A percentile compares a stretch with the other conserved stretches of the same genome.
Conservation (phyloP, 2,888 invertebrate genomes). For the Pheosia tremula region DNA sequence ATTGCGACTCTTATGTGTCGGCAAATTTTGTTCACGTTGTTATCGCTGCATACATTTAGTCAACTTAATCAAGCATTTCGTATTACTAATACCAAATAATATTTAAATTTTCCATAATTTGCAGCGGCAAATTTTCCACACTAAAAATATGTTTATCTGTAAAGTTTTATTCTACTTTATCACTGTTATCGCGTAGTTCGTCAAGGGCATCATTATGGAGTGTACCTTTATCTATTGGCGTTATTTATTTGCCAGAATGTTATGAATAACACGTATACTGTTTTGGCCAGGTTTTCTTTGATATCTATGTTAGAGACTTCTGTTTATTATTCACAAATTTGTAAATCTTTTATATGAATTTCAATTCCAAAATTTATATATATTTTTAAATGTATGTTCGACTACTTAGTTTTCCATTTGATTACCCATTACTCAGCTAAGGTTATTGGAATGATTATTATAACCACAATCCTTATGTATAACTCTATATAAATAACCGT, state of each 20-base stretch:
- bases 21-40: neutral
- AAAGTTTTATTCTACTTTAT: conserved; percentile 39
- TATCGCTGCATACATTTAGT: neutral
- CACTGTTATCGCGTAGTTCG: conserved; percentile 48
- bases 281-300: neutral
- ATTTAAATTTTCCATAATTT: conserved; percentile 2
- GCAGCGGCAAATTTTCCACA: conserved; percentile 30
- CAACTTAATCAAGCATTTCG: neutral
- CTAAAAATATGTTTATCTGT: conserved; percentile 35
- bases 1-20: neutral
- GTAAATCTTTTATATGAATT: too few relatives aligned
- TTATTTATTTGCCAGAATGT: conserved; percentile 20
- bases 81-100: neutral
- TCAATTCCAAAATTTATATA: too few relatives aligned
- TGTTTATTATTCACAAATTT: too few relatives aligned
- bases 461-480: conserved; percentile 1
- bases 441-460: neutral
- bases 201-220: conserved; percentile 59
- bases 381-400: too few relatives aligned
- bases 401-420: neutral
- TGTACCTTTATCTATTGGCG: conserved; percentile 43
- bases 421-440: neutral
- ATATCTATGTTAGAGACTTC: too few relatives aligned
- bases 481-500: conserved; percentile 19
- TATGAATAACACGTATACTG: conserved; percentile 14